A percentile compares a stretch with the other conserved stretches of the same genome.
Evolutionary conservation across 2,113 vertebrate genomes (phyloP).

Genomic region (Labeo rohita): DNA sequence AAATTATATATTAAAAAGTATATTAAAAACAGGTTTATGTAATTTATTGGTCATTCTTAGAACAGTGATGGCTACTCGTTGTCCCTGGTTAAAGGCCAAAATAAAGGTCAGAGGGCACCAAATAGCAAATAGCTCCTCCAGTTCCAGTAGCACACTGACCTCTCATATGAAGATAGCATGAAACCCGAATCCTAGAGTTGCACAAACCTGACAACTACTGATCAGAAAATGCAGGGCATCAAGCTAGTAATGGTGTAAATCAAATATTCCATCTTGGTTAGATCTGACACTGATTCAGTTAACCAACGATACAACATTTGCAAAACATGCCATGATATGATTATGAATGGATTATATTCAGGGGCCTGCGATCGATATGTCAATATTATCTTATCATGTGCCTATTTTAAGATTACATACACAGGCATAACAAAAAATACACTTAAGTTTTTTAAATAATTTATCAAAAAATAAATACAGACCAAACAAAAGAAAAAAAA

Average conservation of each 20-base stretch:
- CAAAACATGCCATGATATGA: not conserved
- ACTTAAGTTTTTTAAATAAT: not conserved
- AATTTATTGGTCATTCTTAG: not conserved
- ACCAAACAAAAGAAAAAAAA: not conserved
- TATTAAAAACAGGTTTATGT: not conserved
- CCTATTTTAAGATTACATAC: not conserved
- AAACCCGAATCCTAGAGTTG: slow-evolving; percentile 51
- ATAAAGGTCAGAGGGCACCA: not conserved
- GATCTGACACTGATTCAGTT: too few relatives aligned
- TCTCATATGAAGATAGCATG: slow-evolving; percentile 45
- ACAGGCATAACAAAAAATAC: not conserved
- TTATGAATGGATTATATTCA: not conserved
- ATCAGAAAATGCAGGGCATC: not conserved
- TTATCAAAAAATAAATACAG: not conserved
- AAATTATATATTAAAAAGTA: not conserved
- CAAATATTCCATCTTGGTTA: not conserved
- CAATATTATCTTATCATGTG: not conserved
- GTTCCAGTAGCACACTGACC: slow-evolving; percentile 67
- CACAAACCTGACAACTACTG: not conserved
- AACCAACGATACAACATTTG: not conserved
- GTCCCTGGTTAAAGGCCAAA: not conserved
- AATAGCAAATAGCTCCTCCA: slow-evolving; percentile 47
- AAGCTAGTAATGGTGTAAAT: too few relatives aligned
- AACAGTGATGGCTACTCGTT: not conserved
- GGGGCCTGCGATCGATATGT: not conserved